These are phyloP conservation scores for Strix aluco DNA, from an alignment of 2,113 vertebrate species.

Conservation along the genomic window DNA sequence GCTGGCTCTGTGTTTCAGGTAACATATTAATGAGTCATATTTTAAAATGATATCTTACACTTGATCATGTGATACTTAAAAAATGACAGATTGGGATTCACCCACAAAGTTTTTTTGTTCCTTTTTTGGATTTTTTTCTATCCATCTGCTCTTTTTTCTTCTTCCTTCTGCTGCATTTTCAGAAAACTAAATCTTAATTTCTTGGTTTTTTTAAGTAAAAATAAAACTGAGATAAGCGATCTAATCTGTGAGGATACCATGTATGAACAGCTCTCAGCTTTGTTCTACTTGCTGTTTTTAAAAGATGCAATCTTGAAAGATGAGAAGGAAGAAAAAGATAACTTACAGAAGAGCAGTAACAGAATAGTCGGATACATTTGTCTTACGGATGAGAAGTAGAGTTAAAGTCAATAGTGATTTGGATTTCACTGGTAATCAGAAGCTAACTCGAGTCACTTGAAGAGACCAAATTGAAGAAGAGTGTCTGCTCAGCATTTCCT, in stretches of 20 bases:
- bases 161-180: neutral
- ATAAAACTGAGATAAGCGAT: neutral
- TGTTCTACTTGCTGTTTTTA: neutral
- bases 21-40: neutral
- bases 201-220: neutral
- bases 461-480: neutral
- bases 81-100: constrained; percentile 40
- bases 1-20: neutral
- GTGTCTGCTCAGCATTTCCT: neutral
- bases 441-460: neutral
- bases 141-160: constrained; percentile 32
- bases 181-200: neutral
- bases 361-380: neutral
- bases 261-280: neutral
- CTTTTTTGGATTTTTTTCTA: neutral
- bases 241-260: neutral
- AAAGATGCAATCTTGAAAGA: neutral
- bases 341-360: neutral
- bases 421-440: neutral
- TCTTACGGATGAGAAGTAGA: neutral
- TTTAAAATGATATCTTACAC: neutral
- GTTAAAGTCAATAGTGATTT: neutral
- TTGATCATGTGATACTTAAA: neutral
- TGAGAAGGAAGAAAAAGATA: neutral
- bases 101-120: neutral